A percentile compares a stretch with the other conserved stretches of the same genome.
Conservation (phyloP, 92 coral and sea anemone genomes). For the Palythoa heliodiscus region DNA sequence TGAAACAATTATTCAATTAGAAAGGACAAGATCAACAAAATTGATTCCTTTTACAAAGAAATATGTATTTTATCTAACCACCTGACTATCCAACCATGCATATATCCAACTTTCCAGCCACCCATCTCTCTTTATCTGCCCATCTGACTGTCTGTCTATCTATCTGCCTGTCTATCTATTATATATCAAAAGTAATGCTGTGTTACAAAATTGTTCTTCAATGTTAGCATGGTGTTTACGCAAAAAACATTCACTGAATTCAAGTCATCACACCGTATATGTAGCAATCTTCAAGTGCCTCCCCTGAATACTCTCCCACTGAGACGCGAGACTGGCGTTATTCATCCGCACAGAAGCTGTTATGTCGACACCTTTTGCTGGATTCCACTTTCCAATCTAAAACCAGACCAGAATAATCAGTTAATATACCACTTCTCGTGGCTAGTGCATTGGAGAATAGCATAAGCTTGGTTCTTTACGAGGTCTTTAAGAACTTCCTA, state of each 20-base stretch:
- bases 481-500: too few species aligned
- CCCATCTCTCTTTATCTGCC: neutral
- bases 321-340: neutral
- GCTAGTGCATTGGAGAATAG: too few species aligned
- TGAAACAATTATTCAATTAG: neutral
- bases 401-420: neutral
- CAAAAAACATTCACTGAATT: neutral
- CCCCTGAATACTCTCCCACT: conserved; percentile 37
- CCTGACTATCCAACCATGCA: too few species aligned
- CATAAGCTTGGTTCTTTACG: too few species aligned
- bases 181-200: neutral
- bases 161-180: too few species aligned
- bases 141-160: too few species aligned
- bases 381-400: conserved; percentile 49
- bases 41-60: neutral
- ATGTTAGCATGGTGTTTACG: neutral
- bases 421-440: neutral
- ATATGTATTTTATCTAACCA: too few species aligned
- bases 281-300: conserved; percentile 49
- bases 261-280: neutral
- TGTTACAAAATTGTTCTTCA: neutral
- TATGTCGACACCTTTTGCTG: neutral
- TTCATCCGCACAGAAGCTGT: conserved; percentile 29
- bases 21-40: neutral
- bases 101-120: neutral